A percentile compares a stretch with the other conserved stretches of the same genome.
These are phyloP conservation scores for Gymnorhina tibicen DNA, from an alignment of 2,113 vertebrate genomes.

Conservation along the genomic window DNA sequence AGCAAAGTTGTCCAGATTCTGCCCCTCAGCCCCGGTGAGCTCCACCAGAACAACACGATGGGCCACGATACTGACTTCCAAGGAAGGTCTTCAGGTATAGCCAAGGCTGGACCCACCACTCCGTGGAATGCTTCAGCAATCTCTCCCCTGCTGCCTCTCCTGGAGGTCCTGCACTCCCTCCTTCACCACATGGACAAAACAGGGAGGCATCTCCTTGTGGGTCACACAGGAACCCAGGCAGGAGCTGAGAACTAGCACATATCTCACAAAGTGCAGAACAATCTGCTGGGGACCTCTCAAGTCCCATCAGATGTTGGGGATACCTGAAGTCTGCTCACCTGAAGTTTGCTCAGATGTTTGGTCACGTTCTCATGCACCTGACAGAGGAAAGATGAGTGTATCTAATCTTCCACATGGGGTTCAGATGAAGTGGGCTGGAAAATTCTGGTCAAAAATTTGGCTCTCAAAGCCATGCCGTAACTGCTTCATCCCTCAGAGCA, in stretches of 20 bases:
- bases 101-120: background rate
- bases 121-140: background rate
- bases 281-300: background rate
- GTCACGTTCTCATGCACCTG: background rate
- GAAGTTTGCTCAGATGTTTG: background rate
- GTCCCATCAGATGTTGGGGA: background rate
- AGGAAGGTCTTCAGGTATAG: background rate
- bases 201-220: background rate
- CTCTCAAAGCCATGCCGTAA: background rate
- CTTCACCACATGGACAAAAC: background rate
- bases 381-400: background rate
- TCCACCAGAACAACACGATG: background rate
- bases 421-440: background rate
- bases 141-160: background rate
- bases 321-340: background rate
- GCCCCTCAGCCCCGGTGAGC: background rate
- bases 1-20: background rate
- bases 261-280: background rate
- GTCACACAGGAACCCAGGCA: fast-evolving
- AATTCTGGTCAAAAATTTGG: background rate
- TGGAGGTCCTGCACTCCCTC: background rate
- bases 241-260: background rate
- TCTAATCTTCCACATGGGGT: background rate
- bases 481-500: background rate
- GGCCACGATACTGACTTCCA: background rate